A percentile compares a stretch with the other conserved stretches of the same genome.
These are phyloP conservation scores for Hypothenemus hampei DNA, from an alignment of 1,140 invertebrate species.

Conservation along the genomic window DNA sequence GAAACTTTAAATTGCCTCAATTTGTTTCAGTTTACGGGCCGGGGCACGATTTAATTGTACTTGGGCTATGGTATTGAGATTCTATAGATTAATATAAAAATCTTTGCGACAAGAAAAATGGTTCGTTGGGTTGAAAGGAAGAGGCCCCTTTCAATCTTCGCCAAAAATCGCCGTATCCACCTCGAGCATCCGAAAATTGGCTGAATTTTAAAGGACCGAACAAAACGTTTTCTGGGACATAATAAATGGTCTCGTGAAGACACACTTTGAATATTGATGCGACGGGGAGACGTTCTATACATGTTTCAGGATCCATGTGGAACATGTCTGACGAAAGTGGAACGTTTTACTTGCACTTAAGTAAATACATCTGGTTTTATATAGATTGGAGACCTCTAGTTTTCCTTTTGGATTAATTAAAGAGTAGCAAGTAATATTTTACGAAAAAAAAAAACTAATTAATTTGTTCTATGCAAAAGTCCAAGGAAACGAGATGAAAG, in stretches of 20 bases:
- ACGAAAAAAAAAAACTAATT: no score
- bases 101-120: slow-evolving; percentile 4
- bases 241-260: slow-evolving; percentile 9
- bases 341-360: no score
- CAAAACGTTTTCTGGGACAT: slow-evolving; percentile 14
- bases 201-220: slow-evolving; percentile 8
- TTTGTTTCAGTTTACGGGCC: not conserved
- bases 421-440: no score
- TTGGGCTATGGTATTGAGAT: slow-evolving; percentile 1
- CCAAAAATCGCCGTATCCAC: not conserved
- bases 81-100: not conserved
- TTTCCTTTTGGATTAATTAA: no score
- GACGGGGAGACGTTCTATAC: not conserved
- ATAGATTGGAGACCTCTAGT: no score
- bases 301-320: no score
- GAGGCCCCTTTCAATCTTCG: slow-evolving; percentile 10
- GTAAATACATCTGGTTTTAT: no score
- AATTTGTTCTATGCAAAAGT: no score
- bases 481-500: no score
- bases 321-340: not conserved
- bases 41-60: not conserved
- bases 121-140: not conserved
- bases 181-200: slow-evolving; percentile 8
- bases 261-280: slow-evolving; percentile 11
- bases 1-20: slow-evolving; percentile 4